phyloP scores from a whole-genome alignment of 2,888 invertebrate species.

The Salticus scenicus region DNA sequence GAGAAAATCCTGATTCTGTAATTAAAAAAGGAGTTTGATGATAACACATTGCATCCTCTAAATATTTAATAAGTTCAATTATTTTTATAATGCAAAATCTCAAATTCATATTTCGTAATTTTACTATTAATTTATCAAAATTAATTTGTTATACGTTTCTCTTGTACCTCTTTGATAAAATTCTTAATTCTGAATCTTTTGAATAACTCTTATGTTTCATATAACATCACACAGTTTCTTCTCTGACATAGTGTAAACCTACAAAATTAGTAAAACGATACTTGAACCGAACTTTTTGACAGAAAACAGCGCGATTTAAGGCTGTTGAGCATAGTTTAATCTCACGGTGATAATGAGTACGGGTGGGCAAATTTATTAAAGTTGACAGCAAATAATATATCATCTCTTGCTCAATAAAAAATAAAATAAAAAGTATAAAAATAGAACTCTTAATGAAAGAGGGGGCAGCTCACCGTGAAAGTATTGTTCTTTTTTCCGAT shows the following conservation, averaged over 20 bases:
- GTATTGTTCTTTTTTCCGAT: neutral
- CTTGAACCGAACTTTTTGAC: constrained; percentile 38
- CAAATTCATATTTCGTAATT: too few species aligned
- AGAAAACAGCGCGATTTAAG: constrained; percentile 52
- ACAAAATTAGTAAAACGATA: neutral
- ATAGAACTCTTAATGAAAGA: constrained; percentile 1
- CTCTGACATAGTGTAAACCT: constrained; percentile 15
- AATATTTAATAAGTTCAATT: too few species aligned
- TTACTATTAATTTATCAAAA: too few species aligned
- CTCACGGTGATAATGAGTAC: constrained; percentile 57
- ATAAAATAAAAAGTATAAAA: neutral
- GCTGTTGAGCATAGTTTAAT: constrained; percentile 65
- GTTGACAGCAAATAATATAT: constrained; percentile 59
- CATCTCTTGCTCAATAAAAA: constrained; percentile 28
- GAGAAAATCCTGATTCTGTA: too few species aligned
- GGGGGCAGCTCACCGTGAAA: neutral
- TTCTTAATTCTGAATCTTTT: too few species aligned
- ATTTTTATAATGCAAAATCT: too few species aligned
- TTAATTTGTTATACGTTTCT: too few species aligned
- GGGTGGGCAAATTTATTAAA: constrained; percentile 64
- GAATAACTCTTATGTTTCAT: neutral
- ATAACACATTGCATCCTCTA: too few species aligned
- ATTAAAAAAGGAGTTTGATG: too few species aligned
- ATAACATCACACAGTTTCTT: constrained; percentile 8
- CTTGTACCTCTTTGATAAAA: too few species aligned